These are phyloP conservation scores for Mustela lutreola DNA, from an alignment of 2,113 vertebrate species.

Conservation along the genomic window DNA sequence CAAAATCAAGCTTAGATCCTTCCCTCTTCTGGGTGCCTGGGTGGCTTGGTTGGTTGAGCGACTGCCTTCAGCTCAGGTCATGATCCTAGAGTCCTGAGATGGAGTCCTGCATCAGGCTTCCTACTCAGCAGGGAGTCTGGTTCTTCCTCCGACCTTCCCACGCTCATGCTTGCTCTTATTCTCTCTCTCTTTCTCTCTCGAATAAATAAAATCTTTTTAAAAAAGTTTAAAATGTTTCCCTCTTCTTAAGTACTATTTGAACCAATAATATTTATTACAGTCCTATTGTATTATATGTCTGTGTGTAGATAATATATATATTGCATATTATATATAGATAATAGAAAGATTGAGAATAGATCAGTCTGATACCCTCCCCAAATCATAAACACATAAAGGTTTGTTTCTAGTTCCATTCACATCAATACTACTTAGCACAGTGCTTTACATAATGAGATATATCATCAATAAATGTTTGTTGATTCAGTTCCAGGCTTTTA, in stretches of 20 bases:
- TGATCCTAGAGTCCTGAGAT: too few relatives aligned
- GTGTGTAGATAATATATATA: neutral
- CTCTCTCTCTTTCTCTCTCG: too few relatives aligned
- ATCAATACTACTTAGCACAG: neutral
- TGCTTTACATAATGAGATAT: slow-evolving; percentile 18
- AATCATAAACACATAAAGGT: neutral
- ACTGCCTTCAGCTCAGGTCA: too few relatives aligned
- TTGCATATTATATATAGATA: neutral
- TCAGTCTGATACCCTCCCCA: neutral
- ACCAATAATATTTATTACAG: neutral
- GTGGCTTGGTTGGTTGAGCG: too few relatives aligned
- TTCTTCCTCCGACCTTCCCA: too few relatives aligned
- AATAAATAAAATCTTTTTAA: too few relatives aligned
- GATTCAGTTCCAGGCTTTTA: slow-evolving; percentile 36
- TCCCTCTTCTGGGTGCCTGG: neutral
- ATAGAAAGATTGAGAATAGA: neutral
- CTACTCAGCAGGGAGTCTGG: too few relatives aligned
- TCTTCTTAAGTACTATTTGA: neutral
- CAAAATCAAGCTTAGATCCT: slow-evolving; percentile 10
- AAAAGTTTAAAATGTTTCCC: too few relatives aligned
- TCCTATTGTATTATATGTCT: neutral
- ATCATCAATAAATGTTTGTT: neutral
- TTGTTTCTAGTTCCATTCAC: slow-evolving; percentile 44
- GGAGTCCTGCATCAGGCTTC: too few relatives aligned
- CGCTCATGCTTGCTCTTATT: too few relatives aligned